These are phyloP conservation scores for Lophotriccus pileatus DNA, from an alignment of 2,797 vertebrate genomes.

Conservation along the genomic window DNA sequence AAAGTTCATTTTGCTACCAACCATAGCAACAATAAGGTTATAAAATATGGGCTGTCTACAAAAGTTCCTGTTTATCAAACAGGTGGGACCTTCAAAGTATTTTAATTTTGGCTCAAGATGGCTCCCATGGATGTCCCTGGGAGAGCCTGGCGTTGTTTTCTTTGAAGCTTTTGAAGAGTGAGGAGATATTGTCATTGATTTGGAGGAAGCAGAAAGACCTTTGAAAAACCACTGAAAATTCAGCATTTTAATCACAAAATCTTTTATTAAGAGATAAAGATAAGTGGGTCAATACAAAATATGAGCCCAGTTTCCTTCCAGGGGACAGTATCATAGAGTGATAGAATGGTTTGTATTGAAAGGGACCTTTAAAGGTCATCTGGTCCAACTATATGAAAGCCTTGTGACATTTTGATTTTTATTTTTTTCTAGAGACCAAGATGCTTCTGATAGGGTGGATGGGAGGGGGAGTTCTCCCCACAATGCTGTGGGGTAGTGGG, in stretches of 20 bases:
- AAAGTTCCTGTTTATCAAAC: not conserved
- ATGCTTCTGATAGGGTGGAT: not conserved
- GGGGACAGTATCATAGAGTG: not conserved
- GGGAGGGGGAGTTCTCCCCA: not conserved
- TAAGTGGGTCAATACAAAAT: not conserved
- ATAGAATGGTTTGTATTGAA: not conserved
- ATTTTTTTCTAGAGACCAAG: not conserved
- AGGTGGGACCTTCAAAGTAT: not conserved
- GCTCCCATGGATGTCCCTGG: not conserved
- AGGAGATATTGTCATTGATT: not conserved
- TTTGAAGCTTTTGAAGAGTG: not conserved
- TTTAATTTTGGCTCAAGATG: not conserved
- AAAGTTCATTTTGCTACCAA: slow-evolving; percentile 18
- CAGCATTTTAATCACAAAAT: not conserved
- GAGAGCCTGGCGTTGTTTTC: not conserved
- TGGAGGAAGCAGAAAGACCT: not conserved
- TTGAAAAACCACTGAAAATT: not conserved
- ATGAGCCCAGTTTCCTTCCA: not conserved
- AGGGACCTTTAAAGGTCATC: not conserved
- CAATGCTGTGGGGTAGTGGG: too few species aligned
- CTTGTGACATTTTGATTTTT: not conserved
- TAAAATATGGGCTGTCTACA: not conserved
- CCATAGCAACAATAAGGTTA: not conserved
- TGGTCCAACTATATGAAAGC: not conserved
- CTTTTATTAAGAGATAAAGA: not conserved